Conservation (phyloP, 2,888 invertebrate genomes). For the Parnassius glacialis region DNA sequence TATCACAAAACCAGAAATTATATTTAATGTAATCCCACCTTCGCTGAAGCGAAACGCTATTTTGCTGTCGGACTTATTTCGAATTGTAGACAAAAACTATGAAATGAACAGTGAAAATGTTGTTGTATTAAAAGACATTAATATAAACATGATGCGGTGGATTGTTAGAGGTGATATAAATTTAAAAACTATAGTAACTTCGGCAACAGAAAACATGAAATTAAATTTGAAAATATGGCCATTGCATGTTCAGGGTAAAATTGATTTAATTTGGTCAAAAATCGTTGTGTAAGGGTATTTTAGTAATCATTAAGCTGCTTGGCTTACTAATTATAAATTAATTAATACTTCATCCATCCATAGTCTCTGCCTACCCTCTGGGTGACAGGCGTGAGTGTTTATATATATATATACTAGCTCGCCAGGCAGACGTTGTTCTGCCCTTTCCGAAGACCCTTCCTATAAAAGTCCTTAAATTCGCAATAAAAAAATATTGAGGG, state of each 20-base stretch:
- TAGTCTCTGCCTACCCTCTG: no score
- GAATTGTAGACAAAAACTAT: constrained; percentile 43
- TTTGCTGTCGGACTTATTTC: constrained; percentile 39
- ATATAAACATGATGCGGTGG: constrained; percentile 14
- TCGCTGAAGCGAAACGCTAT: constrained; percentile 36
- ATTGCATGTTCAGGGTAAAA: constrained; percentile 38
- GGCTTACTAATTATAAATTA: no score
- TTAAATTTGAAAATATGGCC: constrained; percentile 49
- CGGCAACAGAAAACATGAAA: constrained; percentile 41
- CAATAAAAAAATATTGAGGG: no score
- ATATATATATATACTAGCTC: no score
- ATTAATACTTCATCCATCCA: no score
- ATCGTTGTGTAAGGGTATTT: constrained; percentile 26
- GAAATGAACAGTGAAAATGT: constrained; percentile 34
- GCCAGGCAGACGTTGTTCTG: no score
- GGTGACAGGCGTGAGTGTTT: no score
- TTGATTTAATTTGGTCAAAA: constrained; percentile 43
- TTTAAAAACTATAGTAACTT: constrained; percentile 36
- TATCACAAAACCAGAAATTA: constrained; percentile 38
- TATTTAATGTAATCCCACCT: constrained; percentile 36
- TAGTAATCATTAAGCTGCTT: no score
- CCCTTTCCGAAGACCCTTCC: no score
- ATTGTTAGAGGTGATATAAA: constrained; percentile 13
- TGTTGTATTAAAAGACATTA: constrained; percentile 22
- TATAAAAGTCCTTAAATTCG: no score